Percentiles rank a stretch among this genome's conserved stretches.
These are phyloP conservation scores for Bergia puertoricense DNA, from an alignment of 92 coral and sea anemone species.

Conservation along the genomic window DNA sequence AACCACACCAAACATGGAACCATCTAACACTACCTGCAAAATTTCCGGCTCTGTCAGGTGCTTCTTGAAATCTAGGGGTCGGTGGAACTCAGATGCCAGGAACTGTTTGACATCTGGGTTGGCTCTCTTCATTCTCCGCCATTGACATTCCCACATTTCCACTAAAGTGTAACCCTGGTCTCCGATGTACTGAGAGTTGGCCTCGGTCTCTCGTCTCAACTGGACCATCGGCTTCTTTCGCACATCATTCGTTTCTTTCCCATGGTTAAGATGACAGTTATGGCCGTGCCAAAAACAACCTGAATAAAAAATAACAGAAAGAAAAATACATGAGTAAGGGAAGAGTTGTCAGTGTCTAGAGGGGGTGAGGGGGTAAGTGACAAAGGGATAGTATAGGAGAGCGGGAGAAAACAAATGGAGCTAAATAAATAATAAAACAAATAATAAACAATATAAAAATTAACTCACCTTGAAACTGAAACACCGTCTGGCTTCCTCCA, in stretches of 20 bases:
- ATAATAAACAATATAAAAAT: too few relatives aligned
- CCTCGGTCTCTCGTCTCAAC: not conserved
- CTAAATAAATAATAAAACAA: too few relatives aligned
- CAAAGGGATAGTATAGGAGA: too few relatives aligned
- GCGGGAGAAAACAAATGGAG: too few relatives aligned
- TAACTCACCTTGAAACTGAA: too few relatives aligned
- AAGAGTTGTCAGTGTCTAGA: too few relatives aligned
- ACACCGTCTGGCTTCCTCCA: too few relatives aligned
- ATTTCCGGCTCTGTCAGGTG: conserved; percentile 40
- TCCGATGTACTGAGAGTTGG: not conserved
- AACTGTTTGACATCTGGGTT: conserved; percentile 34
- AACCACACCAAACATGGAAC: conserved; percentile 52
- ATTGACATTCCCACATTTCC: not conserved
- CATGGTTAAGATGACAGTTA: not conserved
- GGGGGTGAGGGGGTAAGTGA: too few relatives aligned
- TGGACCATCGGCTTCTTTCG: not conserved
- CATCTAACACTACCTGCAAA: conserved; percentile 18
- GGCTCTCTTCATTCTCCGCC: conserved; percentile 28
- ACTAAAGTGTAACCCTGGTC: not conserved
- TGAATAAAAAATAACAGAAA: not conserved
- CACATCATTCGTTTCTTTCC: not conserved
- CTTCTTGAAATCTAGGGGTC: conserved; percentile 21
- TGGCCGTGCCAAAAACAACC: not conserved
- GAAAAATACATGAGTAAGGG: too few relatives aligned
- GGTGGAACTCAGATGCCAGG: conserved; percentile 12